Conservation (phyloP, 2,113 vertebrate species). For the Paradisaea rubra region DNA sequence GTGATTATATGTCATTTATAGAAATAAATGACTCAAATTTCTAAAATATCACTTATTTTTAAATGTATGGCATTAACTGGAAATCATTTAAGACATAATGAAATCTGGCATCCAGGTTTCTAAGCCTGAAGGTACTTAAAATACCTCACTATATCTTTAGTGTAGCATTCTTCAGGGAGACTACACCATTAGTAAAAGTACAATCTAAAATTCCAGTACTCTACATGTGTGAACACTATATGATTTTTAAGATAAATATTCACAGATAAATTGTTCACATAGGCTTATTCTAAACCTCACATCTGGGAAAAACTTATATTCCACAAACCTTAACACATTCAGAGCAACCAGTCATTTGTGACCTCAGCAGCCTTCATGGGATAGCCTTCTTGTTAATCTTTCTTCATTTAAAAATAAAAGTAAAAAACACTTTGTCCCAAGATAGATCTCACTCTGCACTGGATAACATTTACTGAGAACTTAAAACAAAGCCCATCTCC, state of each 20-base stretch:
- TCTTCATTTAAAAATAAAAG: not conserved
- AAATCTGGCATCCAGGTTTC: not conserved
- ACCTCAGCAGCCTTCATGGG: not conserved
- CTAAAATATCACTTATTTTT: not conserved
- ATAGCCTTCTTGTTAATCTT: not conserved
- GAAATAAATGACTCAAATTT: not conserved
- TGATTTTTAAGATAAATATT: not conserved
- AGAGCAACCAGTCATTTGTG: not conserved
- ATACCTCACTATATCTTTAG: not conserved
- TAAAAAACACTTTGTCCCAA: not conserved
- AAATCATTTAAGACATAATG: not conserved
- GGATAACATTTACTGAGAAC: not conserved
- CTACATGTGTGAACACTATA: not conserved
- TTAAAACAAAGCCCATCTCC: not conserved
- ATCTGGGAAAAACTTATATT: not conserved
- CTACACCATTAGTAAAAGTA: not conserved
- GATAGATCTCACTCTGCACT: not conserved
- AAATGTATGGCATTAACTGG: not conserved
- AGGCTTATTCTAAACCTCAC: not conserved
- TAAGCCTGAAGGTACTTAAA: not conserved
- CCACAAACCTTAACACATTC: not conserved
- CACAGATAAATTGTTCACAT: not conserved
- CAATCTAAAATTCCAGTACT: not conserved
- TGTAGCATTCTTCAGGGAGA: not conserved
- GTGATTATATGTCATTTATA: not conserved